Evolutionary conservation across 2,113 vertebrate genomes (phyloP).

Genomic region (Heptranchias perlo): DNA sequence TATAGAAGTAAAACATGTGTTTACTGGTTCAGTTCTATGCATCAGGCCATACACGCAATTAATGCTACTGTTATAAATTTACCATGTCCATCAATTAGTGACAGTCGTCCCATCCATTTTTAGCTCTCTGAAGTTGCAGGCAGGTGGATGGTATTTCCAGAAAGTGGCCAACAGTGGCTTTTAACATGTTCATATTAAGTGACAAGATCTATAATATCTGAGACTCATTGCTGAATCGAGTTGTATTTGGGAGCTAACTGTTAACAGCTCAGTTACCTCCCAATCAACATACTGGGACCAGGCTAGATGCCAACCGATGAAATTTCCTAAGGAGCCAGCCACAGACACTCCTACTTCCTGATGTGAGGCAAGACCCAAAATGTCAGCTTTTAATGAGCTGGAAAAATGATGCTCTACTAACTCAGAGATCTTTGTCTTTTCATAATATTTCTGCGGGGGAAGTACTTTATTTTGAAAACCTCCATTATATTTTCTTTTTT

Average conservation of each 20-base stretch:
- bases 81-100: too few species aligned
- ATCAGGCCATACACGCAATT: too few species aligned
- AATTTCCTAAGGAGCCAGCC: neutral
- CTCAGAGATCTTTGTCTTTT: neutral
- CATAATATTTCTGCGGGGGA: neutral
- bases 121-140: too few species aligned
- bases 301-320: neutral
- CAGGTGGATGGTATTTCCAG: too few species aligned
- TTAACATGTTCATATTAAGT: too few species aligned
- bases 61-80: too few species aligned
- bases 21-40: too few species aligned
- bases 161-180: too few species aligned
- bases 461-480: neutral
- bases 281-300: neutral
- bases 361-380: neutral
- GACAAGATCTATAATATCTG: too few species aligned
- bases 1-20: too few species aligned
- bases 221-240: too few species aligned
- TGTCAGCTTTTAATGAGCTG: neutral
- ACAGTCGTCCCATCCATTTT: too few species aligned
- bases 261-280: neutral
- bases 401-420: neutral
- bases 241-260: neutral
- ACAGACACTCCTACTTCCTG: neutral
- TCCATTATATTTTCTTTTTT: neutral